A percentile compares a stretch with the other conserved stretches of the same genome.
Evolutionary conservation across 2,797 vertebrate species (phyloP).

Genomic region (Morelia viridis): DNA sequence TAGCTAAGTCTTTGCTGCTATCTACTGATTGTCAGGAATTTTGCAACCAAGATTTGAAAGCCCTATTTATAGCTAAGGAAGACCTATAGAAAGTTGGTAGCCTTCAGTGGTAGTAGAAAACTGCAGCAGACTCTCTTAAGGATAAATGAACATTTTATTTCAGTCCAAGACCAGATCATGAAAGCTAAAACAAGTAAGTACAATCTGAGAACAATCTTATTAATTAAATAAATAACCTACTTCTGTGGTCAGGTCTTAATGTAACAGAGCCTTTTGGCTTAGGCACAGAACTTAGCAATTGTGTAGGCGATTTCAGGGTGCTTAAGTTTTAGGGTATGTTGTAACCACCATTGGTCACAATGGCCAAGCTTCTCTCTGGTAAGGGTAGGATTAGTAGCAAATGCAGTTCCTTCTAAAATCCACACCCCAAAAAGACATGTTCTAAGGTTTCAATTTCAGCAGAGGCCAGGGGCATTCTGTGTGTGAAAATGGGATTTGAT

Average conservation of each 20-base stretch:
- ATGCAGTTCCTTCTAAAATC: neutral
- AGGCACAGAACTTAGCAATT: neutral
- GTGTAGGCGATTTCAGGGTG: neutral
- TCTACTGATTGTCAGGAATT: neutral
- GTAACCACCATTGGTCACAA: neutral
- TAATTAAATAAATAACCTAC: neutral
- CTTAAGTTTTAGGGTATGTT: neutral
- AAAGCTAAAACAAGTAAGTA: neutral
- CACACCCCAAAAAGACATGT: neutral
- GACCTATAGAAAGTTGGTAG: accelerated
- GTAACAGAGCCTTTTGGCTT: neutral
- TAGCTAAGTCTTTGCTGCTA: neutral
- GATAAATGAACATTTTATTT: neutral
- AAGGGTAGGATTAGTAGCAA: neutral
- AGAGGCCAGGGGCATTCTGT: neutral
- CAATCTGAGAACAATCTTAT: neutral
- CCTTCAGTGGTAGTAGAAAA: constrained; percentile 3
- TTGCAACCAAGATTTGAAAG: neutral
- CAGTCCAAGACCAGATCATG: neutral
- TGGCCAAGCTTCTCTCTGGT: neutral
- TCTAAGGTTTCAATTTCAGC: neutral
- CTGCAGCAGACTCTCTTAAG: neutral
- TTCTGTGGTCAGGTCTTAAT: neutral
- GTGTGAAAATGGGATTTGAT: neutral
- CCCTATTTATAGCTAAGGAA: neutral